A percentile compares a stretch with the other conserved stretches of the same genome.
phyloP scores from a whole-genome alignment of 2,797 vertebrate species.

The Takifugu ocellatus region DNA sequence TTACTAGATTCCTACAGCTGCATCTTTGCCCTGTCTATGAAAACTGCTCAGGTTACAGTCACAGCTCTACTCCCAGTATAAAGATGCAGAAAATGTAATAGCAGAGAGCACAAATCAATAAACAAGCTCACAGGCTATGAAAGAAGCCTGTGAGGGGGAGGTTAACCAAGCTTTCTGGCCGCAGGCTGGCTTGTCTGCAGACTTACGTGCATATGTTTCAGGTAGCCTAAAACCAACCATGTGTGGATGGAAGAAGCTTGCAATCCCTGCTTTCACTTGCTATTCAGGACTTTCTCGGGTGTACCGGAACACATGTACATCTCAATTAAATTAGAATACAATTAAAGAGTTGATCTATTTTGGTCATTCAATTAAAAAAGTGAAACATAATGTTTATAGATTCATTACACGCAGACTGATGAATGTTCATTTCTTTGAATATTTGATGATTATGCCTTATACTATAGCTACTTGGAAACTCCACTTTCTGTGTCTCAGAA shows the following conservation, averaged over 20 bases:
- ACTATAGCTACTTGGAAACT: no score
- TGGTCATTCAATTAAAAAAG: no score
- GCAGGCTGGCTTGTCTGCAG: slow-evolving; percentile 26
- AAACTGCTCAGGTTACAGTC: slow-evolving; percentile 8
- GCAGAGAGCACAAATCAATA: slow-evolving; percentile 22
- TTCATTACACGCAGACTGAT: no score
- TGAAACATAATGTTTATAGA: no score
- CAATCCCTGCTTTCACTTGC: slow-evolving; percentile 7
- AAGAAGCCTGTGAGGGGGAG: slow-evolving; percentile 24
- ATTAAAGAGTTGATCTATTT: no score
- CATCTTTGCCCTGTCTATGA: slow-evolving; percentile 28
- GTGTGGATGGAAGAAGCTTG: slow-evolving; percentile 16
- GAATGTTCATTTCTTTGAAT: no score
- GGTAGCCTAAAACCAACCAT: slow-evolving; percentile 17
- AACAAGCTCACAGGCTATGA: slow-evolving; percentile 14
- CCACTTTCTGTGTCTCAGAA: no score
- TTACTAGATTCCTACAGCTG: slow-evolving; percentile 23
- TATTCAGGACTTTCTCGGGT: slow-evolving; percentile 15
- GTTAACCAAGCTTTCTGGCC: slow-evolving; percentile 20
- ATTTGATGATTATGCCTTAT: no score
- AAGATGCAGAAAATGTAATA: slow-evolving; percentile 22
- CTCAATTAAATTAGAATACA: no score
- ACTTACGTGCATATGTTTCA: slow-evolving; percentile 37
- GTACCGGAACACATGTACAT: slow-evolving; percentile 11
- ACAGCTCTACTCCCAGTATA: slow-evolving; percentile 9